Evolutionary conservation across 2,797 vertebrate species (phyloP).

Genomic region (Anniella stebbinsi): DNA sequence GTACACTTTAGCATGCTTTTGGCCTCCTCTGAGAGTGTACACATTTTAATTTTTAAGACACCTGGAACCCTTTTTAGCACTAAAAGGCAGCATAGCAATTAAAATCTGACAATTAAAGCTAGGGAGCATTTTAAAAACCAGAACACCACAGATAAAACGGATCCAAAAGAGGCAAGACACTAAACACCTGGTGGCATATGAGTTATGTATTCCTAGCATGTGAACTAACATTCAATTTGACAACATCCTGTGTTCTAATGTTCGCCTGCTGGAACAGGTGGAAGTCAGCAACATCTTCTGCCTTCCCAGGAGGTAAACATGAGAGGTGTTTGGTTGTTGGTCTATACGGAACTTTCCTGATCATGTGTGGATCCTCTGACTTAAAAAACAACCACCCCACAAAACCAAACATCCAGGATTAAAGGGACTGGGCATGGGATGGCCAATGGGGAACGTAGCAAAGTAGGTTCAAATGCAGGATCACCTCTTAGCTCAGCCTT

Average conservation of each 20-base stretch:
- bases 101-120: too few relatives aligned
- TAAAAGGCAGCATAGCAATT: too few relatives aligned
- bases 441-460: too few relatives aligned
- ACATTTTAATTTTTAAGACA: not conserved
- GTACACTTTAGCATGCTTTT: not conserved
- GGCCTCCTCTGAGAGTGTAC: not conserved
- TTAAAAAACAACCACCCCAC: too few relatives aligned
- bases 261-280: not conserved
- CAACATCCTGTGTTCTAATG: not conserved
- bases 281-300: not conserved
- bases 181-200: not conserved
- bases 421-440: too few relatives aligned
- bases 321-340: not conserved
- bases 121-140: not conserved
- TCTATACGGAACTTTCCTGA: not conserved
- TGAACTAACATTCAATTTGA: not conserved
- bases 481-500: too few relatives aligned
- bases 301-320: not conserved
- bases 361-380: too few relatives aligned
- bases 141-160: not conserved
- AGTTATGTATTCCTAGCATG: not conserved
- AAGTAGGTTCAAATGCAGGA: too few relatives aligned
- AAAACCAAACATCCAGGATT: too few relatives aligned
- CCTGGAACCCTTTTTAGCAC: not conserved
- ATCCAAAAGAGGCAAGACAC: not conserved